These are phyloP conservation scores for Pachyramphus minor DNA, from an alignment of 2,113 vertebrate species.

Conservation along the genomic window DNA sequence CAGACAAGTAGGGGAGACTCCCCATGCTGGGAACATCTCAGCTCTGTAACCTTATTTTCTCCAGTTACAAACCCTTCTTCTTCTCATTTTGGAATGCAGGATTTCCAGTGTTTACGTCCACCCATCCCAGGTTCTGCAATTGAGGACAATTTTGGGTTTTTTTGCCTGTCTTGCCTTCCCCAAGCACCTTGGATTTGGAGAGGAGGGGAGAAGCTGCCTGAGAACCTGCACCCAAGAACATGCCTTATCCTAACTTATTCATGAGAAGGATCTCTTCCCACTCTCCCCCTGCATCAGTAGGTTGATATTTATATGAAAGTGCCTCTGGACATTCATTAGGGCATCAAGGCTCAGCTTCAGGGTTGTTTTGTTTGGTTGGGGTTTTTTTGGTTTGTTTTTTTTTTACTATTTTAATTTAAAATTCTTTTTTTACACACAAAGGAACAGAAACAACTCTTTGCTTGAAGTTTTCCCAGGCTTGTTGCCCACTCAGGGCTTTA, in stretches of 20 bases:
- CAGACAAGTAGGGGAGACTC: not conserved
- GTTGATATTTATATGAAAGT: conserved; percentile 25
- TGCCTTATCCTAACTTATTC: not conserved
- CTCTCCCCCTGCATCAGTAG: not conserved
- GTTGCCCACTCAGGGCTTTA: not conserved
- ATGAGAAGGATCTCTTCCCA: not conserved
- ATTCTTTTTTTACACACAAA: not conserved
- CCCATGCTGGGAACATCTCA: fast-evolving
- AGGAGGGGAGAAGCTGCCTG: not conserved
- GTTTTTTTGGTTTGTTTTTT: not conserved
- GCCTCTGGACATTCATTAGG: conserved; percentile 35
- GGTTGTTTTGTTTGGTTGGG: not conserved
- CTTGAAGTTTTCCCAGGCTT: not conserved
- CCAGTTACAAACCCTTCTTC: not conserved
- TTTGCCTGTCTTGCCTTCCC: not conserved
- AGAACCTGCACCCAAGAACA: not conserved
- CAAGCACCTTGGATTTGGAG: not conserved
- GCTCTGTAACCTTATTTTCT: not conserved
- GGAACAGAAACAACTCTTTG: not conserved
- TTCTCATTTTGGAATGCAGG: not conserved
- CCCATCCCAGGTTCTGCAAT: not conserved
- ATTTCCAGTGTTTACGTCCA: not conserved
- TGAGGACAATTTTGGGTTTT: not conserved
- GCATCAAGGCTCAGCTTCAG: not conserved
- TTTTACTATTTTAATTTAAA: conserved; percentile 6